phyloP scores from a whole-genome alignment of 2,113 vertebrate genomes.

The Myanophis thanlyinensis region DNA sequence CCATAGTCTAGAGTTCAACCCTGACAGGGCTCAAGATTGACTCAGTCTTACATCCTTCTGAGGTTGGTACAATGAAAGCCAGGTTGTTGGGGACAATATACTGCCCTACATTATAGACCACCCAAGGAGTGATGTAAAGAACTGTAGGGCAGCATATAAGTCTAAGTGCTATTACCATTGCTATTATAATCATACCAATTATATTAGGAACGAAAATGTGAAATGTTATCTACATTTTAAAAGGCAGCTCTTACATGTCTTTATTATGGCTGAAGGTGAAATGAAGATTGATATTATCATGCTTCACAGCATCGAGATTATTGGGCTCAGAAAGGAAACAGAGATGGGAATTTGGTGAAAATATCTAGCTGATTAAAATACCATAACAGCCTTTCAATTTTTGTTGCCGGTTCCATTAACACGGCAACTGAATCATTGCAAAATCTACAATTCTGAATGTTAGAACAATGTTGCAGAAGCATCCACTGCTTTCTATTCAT shows the following conservation, averaged over 20 bases:
- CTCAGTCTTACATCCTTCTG: background rate
- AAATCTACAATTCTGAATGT: background rate
- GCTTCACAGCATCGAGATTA: background rate
- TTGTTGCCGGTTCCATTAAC: background rate
- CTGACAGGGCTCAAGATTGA: background rate
- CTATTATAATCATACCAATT: background rate
- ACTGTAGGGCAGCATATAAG: background rate
- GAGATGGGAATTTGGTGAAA: background rate
- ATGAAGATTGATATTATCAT: background rate
- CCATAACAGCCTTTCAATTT: background rate
- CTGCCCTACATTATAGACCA: background rate
- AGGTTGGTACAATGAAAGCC: background rate
- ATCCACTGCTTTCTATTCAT: background rate
- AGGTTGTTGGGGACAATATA: background rate
- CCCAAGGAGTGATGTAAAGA: background rate
- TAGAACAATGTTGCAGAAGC: background rate
- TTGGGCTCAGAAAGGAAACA: background rate
- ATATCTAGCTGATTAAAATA: background rate
- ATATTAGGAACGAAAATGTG: background rate
- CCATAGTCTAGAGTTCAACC: background rate
- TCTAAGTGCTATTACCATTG: background rate
- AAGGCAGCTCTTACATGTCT: background rate
- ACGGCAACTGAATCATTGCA: background rate
- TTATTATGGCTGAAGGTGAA: background rate
- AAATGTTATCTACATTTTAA: background rate